phyloP scores from a whole-genome alignment of 2,113 vertebrate genomes.

The Salminus brasiliensis region DNA sequence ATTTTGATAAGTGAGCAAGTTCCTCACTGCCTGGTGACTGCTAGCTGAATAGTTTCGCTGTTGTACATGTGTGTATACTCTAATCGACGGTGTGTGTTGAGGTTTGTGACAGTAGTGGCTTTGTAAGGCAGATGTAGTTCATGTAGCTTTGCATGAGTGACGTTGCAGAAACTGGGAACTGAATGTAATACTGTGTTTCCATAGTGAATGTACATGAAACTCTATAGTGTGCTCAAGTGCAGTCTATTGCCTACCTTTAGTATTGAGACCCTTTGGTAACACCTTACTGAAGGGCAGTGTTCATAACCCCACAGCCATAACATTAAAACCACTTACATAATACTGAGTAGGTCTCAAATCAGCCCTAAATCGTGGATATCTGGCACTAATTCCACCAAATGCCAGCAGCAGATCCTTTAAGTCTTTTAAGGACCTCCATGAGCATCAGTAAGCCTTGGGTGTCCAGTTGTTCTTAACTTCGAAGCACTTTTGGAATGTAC shows the following conservation, averaged over 20 bases:
- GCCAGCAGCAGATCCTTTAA: too few species aligned
- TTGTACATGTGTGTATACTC: neutral
- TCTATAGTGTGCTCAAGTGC: neutral
- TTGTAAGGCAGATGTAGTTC: slow-evolving; percentile 49
- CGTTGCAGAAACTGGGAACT: neutral
- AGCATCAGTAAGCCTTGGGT: too few species aligned
- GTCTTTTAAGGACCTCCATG: too few species aligned
- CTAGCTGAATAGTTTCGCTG: slow-evolving; percentile 49
- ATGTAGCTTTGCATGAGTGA: slow-evolving; percentile 79
- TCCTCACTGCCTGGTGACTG: slow-evolving; percentile 62
- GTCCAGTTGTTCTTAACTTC: too few species aligned
- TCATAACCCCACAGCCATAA: too few species aligned
- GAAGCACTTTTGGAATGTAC: too few species aligned
- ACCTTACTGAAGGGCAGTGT: too few species aligned
- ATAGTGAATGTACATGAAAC: neutral
- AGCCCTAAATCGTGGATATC: too few species aligned
- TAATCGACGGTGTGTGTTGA: slow-evolving; percentile 62
- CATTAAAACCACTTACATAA: too few species aligned
- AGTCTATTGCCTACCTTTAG: neutral
- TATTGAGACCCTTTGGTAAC: neutral
- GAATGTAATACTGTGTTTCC: neutral
- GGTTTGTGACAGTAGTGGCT: slow-evolving; percentile 60
- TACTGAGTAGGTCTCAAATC: too few species aligned
- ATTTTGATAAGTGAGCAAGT: neutral
- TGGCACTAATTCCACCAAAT: too few species aligned